phyloP scores from a whole-genome alignment of 2,113 vertebrate genomes.

The Eretmodus cyanostictus region DNA sequence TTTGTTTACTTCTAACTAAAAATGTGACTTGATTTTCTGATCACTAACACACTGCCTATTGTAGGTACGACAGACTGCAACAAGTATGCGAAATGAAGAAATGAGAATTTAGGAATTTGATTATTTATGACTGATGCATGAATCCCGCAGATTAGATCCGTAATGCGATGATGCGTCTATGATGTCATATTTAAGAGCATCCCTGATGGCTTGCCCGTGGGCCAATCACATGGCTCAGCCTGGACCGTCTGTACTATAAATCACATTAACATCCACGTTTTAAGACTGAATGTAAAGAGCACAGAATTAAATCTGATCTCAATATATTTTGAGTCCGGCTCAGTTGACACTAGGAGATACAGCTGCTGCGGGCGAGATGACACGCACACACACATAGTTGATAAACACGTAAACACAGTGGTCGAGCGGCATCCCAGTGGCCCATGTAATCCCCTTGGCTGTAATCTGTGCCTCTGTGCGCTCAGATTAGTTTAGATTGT shows the following conservation, averaged over 20 bases:
- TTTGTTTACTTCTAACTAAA: background rate
- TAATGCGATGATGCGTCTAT: constrained; percentile 35
- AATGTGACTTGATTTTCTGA: background rate
- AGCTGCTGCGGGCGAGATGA: background rate
- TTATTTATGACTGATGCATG: constrained; percentile 44
- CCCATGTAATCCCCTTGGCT: constrained; percentile 57
- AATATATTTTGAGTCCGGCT: background rate
- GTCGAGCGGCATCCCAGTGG: constrained; percentile 38
- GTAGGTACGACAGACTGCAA: background rate
- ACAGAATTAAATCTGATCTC: background rate
- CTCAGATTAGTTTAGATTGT: constrained; percentile 61
- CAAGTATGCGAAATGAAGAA: background rate
- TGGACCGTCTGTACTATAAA: background rate
- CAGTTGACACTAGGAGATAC: background rate
- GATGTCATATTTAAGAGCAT: constrained; percentile 48
- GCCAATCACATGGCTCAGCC: constrained; percentile 12
- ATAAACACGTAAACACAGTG: background rate
- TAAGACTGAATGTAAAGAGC: background rate
- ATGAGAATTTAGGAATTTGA: background rate
- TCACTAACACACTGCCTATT: background rate
- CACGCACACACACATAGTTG: background rate
- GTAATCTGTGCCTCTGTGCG: constrained; percentile 60
- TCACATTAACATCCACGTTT: constrained; percentile 1
- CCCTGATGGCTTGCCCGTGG: background rate
- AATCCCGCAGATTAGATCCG: constrained; percentile 30